Evolutionary conservation across 2,113 vertebrate genomes (phyloP), one percentile per base, ranked within the genome.

Genomic region (Accipiter virgatus): DNA sequence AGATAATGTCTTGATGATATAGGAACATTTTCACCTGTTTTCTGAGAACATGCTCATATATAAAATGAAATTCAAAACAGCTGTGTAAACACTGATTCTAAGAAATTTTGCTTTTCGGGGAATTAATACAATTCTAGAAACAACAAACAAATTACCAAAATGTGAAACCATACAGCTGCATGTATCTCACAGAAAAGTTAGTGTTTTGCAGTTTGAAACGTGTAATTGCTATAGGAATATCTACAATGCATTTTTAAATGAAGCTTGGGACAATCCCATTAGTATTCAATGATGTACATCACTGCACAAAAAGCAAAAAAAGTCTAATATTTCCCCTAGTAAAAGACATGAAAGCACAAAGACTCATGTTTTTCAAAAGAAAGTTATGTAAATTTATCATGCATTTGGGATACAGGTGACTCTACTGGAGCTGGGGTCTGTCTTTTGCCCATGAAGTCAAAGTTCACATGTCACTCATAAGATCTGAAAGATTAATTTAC

Each of bases 401-500:
- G 61, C 65, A 90, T 65, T 92, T 79, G 47, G 70, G 58, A 86
- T 50, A 91, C 50, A 93, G 66, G 80, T 92, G 88, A 85, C 67
- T 96, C 85, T 40, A 34, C n/a, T 77, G 62, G 71, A 86, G 55
- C 47, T 63, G 47, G n/a, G 93, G 59, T 72, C 83, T 89, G 58
- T 42, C 42, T 87, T 89, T 90, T 84, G 86, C 74, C 61, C 66
- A 88, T 55, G 40, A 97, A 80, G 88, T 90, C 96, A 96, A 93
- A 93, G 94, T 95, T 95, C 90, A 92, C 45, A 22, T 71, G 82
- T 90, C 89, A 96, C 61, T 97, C 83, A 84, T 90, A 95, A 94
- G 67, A 79, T 81, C 67, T 95, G 74, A 96, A 96, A 94, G 91
- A 95, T 93, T 88, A 84, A 94, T 86, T 96, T 90, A 95, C 81